Base-by-base conservation (phyloP, 2,113 vertebrate species). In the Ctenomys sociabilis region DNA sequence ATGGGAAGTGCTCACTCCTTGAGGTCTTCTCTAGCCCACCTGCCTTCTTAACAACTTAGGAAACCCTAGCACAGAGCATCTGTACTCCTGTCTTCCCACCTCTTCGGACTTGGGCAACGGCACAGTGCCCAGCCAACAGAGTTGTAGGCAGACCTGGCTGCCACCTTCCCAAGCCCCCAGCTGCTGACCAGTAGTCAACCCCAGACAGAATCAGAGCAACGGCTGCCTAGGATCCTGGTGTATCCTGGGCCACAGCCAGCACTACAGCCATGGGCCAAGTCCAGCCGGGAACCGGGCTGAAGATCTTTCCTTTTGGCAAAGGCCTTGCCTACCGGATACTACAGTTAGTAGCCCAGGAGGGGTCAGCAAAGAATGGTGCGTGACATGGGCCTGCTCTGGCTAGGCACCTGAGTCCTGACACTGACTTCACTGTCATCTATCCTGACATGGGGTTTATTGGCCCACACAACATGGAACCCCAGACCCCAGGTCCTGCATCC, bases 271-370 rank as follows among this genome's bases (percentile, higher is more conserved):
- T 0, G 21, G 93, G 96, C 95, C 97, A 93, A 92, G 95, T 54
- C 75, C 61, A 54, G 95, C 95, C 32, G 24, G 96, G 92, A 96
- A 92, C 85, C 40, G 54, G 97, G 96, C 95, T 80, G 90, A 68
- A 43, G 75, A 66, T 43, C 85, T 88, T 94, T 92, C 92, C 90
- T 92, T 45, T 88, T 92, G 84, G 95, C 97, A 92, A 26, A 30
- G 49, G 64, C 70, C 68, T 40, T 57, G 70, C 80, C 81, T 54
- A 37, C 12, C 0, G 30, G 75, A 57, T 24, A 35, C 75, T 75
- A 45, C 3, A 28, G 93, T 91, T 30, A 84, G 86, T 72, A 2
- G 83, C 52, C 52, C 11, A 11, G 84, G 63, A 32, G 66, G 84
- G 52, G 54, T 13, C 35, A 32, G 35, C 22, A 12, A 83, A 68